A percentile compares a stretch with the other conserved stretches of the same genome.
Conservation (phyloP, 2,113 vertebrate genomes). For the Halcyon senegalensis region DNA sequence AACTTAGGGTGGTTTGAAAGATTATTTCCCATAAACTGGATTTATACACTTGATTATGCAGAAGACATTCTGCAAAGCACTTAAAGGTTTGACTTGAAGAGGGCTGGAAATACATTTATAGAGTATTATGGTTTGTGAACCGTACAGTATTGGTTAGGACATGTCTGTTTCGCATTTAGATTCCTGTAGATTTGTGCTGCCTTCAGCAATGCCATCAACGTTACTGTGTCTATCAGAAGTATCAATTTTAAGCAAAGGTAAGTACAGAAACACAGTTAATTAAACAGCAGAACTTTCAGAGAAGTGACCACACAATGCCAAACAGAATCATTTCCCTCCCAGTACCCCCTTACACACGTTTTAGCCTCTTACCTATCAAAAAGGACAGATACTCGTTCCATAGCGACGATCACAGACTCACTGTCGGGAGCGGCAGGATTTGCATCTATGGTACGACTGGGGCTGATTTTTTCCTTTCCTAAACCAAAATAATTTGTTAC, state of each 20-base stretch:
- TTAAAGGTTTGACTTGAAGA: constrained; percentile 46
- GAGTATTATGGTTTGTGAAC: constrained; percentile 1
- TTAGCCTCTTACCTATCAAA: constrained; percentile 89
- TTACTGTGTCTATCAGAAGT: background rate
- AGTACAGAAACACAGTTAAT: background rate
- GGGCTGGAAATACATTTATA: constrained; percentile 38
- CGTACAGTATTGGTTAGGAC: constrained; percentile 16
- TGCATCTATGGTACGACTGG: constrained; percentile 80
- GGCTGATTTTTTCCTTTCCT: constrained; percentile 97
- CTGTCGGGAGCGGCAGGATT: constrained; percentile 89
- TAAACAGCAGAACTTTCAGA: background rate
- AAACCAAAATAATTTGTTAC: constrained; percentile 30
- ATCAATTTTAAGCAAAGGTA: background rate
- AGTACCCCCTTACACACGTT: background rate
- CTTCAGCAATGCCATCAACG: constrained; percentile 26
- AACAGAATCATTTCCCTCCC: background rate
- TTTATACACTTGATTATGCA: constrained; percentile 44
- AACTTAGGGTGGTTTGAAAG: constrained; percentile 10
- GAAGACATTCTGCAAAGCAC: constrained; percentile 36
- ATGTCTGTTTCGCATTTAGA: constrained; percentile 57
- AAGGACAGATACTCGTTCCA: constrained; percentile 97
- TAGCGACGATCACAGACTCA: constrained; percentile 96
- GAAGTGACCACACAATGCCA: background rate
- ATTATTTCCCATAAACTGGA: constrained; percentile 37
- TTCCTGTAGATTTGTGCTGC: constrained; percentile 31